A percentile compares a stretch with the other conserved stretches of the same genome.
Evolutionary conservation across 2,888 invertebrate genomes (phyloP).

Genomic region (Cataglyphis albicans): DNA sequence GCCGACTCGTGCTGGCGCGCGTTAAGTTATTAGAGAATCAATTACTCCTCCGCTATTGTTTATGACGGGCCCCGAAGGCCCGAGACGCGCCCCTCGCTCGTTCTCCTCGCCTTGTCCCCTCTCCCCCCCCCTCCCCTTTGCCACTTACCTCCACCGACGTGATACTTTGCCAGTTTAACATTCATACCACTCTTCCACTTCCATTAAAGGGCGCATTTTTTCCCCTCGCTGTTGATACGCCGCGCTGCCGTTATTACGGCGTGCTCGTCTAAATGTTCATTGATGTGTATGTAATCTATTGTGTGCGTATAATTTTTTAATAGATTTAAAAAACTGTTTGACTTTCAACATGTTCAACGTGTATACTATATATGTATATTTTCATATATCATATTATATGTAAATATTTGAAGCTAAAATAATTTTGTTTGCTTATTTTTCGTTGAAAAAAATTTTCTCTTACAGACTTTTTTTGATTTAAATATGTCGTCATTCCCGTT

Average conservation of each 20-base stretch:
- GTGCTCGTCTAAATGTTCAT: slow-evolving; percentile 13
- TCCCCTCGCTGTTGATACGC: slow-evolving; percentile 1
- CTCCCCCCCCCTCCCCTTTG: slow-evolving; percentile 20
- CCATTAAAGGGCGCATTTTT: slow-evolving; percentile 26
- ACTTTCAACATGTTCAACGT: neutral
- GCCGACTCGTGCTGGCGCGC: slow-evolving; percentile 83
- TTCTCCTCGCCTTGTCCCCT: slow-evolving; percentile 51
- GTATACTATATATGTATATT: too few relatives aligned
- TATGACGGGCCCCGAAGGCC: slow-evolving; percentile 83
- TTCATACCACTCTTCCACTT: slow-evolving; percentile 26
- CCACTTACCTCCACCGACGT: slow-evolving; percentile 55
- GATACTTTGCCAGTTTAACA: slow-evolving; percentile 42
- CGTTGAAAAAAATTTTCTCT: neutral
- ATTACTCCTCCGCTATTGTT: slow-evolving; percentile 85
- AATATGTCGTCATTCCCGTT: neutral
- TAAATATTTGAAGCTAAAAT: neutral
- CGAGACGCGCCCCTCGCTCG: slow-evolving; percentile 70
- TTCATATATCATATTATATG: neutral
- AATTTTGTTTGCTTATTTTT: neutral
- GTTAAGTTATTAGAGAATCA: slow-evolving; percentile 86
- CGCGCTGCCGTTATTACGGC: slow-evolving; percentile 17
- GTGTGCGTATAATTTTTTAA: neutral
- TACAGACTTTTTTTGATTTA: neutral
- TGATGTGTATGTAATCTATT: neutral
- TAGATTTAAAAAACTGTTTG: neutral